Conservation (phyloP, 2,888 invertebrate species). For the Eristalis intricaria region DNA sequence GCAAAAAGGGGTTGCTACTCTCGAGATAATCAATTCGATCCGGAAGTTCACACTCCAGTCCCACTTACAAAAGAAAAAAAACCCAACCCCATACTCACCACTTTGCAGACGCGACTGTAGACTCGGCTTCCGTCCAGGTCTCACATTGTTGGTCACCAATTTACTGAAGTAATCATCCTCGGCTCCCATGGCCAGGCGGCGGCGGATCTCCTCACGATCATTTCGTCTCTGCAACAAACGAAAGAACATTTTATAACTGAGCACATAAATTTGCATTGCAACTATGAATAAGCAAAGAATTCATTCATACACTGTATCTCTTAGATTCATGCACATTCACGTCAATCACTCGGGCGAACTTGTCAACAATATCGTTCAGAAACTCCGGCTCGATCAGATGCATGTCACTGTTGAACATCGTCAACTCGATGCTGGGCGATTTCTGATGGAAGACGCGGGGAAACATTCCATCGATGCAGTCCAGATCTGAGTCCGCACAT, state of each 20-base stretch:
- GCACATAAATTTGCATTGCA: neutral
- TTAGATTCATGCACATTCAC: conserved; percentile 81
- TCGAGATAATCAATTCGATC: neutral
- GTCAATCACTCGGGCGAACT: conserved; percentile 83
- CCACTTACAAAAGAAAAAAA: neutral
- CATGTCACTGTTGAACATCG: conserved; percentile 70
- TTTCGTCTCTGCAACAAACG: conserved; percentile 88
- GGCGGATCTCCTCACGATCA: conserved; percentile 95
- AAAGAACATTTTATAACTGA: conserved; percentile 51
- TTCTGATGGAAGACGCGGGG: conserved; percentile 75
- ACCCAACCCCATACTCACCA: conserved; percentile 82
- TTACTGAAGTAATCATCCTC: conserved; percentile 87
- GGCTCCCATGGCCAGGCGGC: conserved; percentile 92
- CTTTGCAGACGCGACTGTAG: conserved; percentile 93
- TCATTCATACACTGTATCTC: conserved; percentile 73
- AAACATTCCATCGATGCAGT: conserved; percentile 76
- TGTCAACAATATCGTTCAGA: conserved; percentile 83
- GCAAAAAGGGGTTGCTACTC: neutral
- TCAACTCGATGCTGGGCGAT: conserved; percentile 73
- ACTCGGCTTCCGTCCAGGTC: conserved; percentile 91
- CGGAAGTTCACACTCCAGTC: neutral
- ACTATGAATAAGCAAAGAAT: neutral
- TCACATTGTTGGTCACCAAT: conserved; percentile 83
- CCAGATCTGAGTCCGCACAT: conserved; percentile 71
- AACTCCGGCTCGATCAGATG: conserved; percentile 79